Percentiles rank a stretch among this genome's conserved stretches.
Conservation (phyloP, 2,797 vertebrate species). For the Sciurus vulgaris region DNA sequence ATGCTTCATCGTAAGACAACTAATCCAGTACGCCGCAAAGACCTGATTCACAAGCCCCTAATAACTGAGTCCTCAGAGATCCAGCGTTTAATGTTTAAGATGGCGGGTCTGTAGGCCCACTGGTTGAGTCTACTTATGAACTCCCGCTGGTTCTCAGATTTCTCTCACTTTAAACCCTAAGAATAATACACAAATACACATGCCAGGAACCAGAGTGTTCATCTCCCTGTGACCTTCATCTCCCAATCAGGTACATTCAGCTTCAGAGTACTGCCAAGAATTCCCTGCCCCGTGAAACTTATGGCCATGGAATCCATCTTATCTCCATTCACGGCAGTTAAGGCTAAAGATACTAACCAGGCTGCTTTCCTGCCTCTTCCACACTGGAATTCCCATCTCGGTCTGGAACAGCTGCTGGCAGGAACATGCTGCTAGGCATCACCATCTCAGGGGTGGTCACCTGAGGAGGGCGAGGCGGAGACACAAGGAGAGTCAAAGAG, state of each 20-base stretch:
- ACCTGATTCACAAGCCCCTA: not conserved
- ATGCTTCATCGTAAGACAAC: not conserved
- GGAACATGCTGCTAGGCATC: constrained; percentile 98
- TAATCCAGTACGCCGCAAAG: not conserved
- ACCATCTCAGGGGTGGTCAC: constrained; percentile 96
- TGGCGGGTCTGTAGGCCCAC: not conserved
- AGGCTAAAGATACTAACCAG: constrained; percentile 90
- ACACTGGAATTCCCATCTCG: constrained; percentile 91
- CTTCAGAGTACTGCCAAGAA: not conserved
- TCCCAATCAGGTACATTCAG: not conserved
- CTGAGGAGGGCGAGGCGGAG: constrained; percentile 86
- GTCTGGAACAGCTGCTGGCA: constrained; percentile 93
- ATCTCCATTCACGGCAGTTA: not conserved
- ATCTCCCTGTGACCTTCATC: not conserved
- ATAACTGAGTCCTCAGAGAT: not conserved
- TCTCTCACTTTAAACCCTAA: constrained; percentile 18
- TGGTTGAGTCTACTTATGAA: not conserved
- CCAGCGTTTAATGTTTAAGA: not conserved
- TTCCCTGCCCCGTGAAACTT: not conserved
- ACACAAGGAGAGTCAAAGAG: constrained; percentile 55
- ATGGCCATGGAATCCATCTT: not conserved
- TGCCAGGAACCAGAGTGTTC: not conserved
- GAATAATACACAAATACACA: not conserved
- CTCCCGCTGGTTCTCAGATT: not conserved
- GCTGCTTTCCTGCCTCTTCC: constrained; percentile 93